Evolutionary conservation across 2,888 invertebrate species (phyloP).

Genomic region (Agapetus fuscipes): DNA sequence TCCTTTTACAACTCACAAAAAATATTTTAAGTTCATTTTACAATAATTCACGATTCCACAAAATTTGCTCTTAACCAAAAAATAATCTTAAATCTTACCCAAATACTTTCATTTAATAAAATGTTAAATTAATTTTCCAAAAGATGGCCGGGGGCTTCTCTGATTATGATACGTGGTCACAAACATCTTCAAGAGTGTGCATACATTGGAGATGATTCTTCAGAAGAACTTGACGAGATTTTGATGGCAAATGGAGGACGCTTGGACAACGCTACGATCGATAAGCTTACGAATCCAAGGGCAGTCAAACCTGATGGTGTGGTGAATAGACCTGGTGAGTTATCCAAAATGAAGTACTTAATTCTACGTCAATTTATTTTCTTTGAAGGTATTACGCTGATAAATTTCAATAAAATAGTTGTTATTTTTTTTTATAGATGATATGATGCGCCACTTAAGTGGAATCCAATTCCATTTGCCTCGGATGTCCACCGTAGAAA

Average conservation of each 20-base stretch:
- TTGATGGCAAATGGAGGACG: conserved; percentile 36
- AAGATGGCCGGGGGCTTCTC: conserved; percentile 67
- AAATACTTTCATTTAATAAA: too few species aligned
- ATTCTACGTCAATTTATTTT: conserved; percentile 2
- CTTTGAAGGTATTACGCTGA: too few species aligned
- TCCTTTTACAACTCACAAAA: too few species aligned
- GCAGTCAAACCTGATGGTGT: conserved; percentile 31
- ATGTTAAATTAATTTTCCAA: too few species aligned
- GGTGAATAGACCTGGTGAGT: conserved; percentile 49
- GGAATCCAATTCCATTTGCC: conserved; percentile 17
- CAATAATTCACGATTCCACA: too few species aligned
- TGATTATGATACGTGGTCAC: conserved; percentile 68
- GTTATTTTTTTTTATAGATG: conserved; percentile 8
- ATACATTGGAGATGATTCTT: conserved; percentile 71
- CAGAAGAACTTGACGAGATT: conserved; percentile 64
- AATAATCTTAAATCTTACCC: too few species aligned
- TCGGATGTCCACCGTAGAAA: conserved; percentile 13
- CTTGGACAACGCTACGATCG: conserved; percentile 31
- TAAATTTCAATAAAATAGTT: too few species aligned
- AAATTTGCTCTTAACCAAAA: too few species aligned
- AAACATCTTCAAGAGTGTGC: conserved; percentile 69
- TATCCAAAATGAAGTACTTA: not conserved
- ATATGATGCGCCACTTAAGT: conserved; percentile 17
- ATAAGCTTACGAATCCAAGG: conserved; percentile 27
- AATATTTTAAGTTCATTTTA: too few species aligned